Percentiles rank a stretch among this genome's conserved stretches.
Conservation (phyloP, 2,888 invertebrate genomes). For the Ganaspis brasiliensis region DNA sequence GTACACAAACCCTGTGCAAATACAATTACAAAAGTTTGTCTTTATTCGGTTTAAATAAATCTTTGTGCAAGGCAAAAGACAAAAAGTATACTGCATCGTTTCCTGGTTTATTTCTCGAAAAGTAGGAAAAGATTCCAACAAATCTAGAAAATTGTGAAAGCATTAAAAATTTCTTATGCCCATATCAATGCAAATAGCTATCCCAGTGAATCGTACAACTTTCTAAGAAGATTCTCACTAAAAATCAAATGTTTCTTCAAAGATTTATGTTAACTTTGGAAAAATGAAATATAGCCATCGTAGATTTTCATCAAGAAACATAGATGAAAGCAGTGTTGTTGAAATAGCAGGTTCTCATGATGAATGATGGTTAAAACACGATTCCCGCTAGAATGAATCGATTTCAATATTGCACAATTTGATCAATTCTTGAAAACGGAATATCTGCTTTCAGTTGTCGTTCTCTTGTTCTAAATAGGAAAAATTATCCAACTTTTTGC, state of each 20-base stretch:
- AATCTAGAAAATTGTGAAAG: neutral
- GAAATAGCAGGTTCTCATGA: constrained; percentile 34
- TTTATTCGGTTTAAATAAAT: neutral
- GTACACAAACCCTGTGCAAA: neutral
- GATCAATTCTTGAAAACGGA: constrained; percentile 2
- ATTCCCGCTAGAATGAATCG: constrained; percentile 11
- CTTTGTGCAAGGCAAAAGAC: neutral
- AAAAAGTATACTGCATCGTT: too few relatives aligned
- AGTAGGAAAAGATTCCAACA: neutral
- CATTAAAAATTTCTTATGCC: neutral
- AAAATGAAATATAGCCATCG: constrained; percentile 12
- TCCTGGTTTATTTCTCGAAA: neutral
- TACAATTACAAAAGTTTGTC: constrained; percentile 4
- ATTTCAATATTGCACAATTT: constrained; percentile 26
- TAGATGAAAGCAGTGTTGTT: constrained; percentile 8
- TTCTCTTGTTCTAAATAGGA: neutral
- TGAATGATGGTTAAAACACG: constrained; percentile 17
- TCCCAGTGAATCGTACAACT: neutral
- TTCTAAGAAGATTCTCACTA: constrained; percentile 4
- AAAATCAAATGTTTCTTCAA: constrained; percentile 5
- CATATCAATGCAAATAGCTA: too few relatives aligned
- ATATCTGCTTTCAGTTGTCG: too few relatives aligned
- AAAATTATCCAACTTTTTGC: neutral
- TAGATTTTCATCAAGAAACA: constrained; percentile 18
- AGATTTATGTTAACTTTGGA: constrained; percentile 26